Percentiles rank a stretch among this genome's conserved stretches.
Evolutionary conservation across 2,113 vertebrate species (phyloP).

Genomic region (Grus americana): DNA sequence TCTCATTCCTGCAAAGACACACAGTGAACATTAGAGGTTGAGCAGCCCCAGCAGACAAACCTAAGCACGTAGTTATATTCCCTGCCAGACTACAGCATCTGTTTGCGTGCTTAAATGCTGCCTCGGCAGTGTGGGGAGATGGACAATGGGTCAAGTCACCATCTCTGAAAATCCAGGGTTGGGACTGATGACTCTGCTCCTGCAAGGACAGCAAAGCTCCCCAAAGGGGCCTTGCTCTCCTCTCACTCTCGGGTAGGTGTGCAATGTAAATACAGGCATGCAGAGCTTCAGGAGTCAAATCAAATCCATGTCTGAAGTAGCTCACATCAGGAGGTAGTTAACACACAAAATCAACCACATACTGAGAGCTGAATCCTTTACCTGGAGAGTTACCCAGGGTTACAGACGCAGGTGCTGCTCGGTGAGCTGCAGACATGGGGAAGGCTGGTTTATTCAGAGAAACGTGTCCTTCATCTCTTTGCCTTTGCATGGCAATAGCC

Average conservation of each 20-base stretch:
- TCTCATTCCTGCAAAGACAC: background rate
- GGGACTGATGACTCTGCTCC: background rate
- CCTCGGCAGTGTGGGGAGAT: background rate
- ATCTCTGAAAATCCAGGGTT: background rate
- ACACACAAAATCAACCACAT: background rate
- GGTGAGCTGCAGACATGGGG: background rate
- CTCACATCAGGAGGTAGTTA: background rate
- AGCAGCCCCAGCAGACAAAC: background rate
- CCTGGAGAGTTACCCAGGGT: background rate
- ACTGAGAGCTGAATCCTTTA: background rate
- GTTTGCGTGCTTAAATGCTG: background rate
- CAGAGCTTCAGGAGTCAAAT: background rate
- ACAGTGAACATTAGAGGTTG: fast-evolving
- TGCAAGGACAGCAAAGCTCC: background rate
- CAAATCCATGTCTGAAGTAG: background rate
- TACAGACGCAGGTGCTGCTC: background rate
- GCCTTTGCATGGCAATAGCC: background rate
- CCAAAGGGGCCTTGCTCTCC: background rate
- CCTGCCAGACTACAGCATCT: background rate
- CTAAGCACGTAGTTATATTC: background rate
- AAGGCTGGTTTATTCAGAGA: background rate
- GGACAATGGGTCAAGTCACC: background rate
- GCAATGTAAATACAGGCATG: background rate
- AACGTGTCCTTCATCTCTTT: background rate
- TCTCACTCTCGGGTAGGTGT: background rate